phyloP scores from a whole-genome alignment of 2,113 vertebrate genomes.

The Aspidoscelis tigris region DNA sequence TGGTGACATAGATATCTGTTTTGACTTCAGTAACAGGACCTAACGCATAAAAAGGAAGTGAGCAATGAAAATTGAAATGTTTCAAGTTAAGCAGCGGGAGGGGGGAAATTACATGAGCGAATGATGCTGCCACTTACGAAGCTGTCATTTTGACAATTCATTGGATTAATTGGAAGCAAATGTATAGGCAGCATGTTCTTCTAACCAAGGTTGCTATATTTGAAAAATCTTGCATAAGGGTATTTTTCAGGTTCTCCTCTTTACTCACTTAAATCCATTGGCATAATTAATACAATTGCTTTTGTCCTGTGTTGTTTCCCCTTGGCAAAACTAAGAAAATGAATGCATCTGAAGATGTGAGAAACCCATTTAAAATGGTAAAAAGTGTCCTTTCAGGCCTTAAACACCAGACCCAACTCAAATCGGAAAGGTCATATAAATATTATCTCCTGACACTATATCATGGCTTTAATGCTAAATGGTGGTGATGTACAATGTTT shows the following conservation, averaged over 20 bases:
- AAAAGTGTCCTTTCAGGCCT: constrained; percentile 16
- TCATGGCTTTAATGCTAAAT: no score
- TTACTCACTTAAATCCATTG: constrained; percentile 41
- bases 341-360: constrained; percentile 21
- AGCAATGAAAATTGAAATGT: constrained; percentile 75
- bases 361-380: constrained; percentile 12
- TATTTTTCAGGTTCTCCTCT: constrained; percentile 39
- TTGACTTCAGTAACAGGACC: constrained; percentile 96
- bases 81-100: constrained; percentile 58
- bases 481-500: no score
- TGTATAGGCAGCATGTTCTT: constrained; percentile 46
- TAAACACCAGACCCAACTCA: background rate
- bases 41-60: constrained; percentile 75
- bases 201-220: constrained; percentile 28
- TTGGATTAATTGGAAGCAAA: constrained; percentile 56
- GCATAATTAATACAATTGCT: constrained; percentile 22
- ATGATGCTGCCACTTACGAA: constrained; percentile 34
- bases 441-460: no score
- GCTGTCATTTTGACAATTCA: constrained; percentile 52
- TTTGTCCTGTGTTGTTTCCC: constrained; percentile 34
- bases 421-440: background rate
- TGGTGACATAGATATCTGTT: constrained; percentile 97
- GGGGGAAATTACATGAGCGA: constrained; percentile 29
- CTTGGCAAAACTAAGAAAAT: constrained; percentile 23
- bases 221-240: constrained; percentile 16